Evolutionary conservation across 2,888 invertebrate species (phyloP).

Genomic region (Mesorhabditis belari): DNA sequence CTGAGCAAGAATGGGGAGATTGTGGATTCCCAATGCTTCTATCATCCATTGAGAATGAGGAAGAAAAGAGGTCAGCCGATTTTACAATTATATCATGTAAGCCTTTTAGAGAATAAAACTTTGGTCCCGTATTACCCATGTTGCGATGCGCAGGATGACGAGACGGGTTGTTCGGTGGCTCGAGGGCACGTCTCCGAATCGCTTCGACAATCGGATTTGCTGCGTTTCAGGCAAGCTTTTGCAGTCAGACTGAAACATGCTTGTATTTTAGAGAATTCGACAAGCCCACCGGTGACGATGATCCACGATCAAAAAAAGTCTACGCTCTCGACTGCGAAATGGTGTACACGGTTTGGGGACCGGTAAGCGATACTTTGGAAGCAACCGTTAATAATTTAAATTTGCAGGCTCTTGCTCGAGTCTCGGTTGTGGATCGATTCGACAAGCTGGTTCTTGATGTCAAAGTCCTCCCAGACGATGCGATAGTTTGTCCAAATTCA

Average conservation of each 20-base stretch:
- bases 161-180: not conserved
- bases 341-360: conserved; percentile 7
- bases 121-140: not conserved
- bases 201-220: not conserved
- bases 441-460: conserved; percentile 4
- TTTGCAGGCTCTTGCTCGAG: conserved; percentile 5
- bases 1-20: not conserved
- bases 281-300: not conserved
- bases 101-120: not conserved
- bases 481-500: conserved; percentile 1
- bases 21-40: not conserved
- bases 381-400: not conserved
- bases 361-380: not conserved
- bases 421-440: conserved; percentile 7
- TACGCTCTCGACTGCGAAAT: conserved; percentile 10
- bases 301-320: not conserved
- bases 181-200: not conserved
- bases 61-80: not conserved
- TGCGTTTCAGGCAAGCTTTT: not conserved
- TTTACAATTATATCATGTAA: not conserved
- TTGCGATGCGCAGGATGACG: not conserved
- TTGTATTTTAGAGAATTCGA: not conserved
- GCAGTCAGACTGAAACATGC: not conserved
- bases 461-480: conserved; percentile 1
- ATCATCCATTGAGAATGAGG: not conserved